Evolutionary conservation across 2,113 vertebrate genomes (phyloP).

Genomic region (Mormoops blainvillei): DNA sequence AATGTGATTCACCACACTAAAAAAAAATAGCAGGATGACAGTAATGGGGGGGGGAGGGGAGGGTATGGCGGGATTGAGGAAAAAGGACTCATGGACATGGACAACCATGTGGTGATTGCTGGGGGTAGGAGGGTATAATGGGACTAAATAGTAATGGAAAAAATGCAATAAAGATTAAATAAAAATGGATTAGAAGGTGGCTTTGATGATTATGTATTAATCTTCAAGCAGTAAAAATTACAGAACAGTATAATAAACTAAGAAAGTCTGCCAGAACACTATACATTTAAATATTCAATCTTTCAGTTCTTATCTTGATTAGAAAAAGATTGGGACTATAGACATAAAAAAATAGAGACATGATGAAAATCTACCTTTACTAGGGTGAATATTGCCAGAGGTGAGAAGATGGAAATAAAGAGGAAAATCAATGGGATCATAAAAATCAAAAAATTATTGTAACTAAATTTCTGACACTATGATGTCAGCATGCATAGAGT

Average conservation of each 20-base stretch:
- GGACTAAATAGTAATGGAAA: no score
- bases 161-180: no score
- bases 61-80: no score
- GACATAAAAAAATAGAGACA: conserved; percentile 49
- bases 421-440: neutral
- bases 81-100: no score
- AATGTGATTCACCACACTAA: no score
- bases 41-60: no score
- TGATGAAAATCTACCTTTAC: conserved; percentile 55
- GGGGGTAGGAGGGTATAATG: no score
- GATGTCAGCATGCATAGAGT: neutral
- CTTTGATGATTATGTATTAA: neutral
- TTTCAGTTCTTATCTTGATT: neutral
- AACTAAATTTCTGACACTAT: conserved; percentile 3
- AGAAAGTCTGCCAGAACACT: neutral
- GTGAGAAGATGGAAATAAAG: neutral
- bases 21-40: no score
- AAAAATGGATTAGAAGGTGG: neutral
- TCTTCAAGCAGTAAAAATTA: neutral
- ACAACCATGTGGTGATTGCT: no score
- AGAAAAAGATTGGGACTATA: neutral
- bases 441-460: neutral
- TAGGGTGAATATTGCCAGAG: neutral
- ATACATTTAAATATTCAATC: neutral
- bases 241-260: neutral